These are phyloP conservation scores for Drosophila antonietae DNA, from an alignment of 2,888 invertebrate genomes.

Conservation along the genomic window DNA sequence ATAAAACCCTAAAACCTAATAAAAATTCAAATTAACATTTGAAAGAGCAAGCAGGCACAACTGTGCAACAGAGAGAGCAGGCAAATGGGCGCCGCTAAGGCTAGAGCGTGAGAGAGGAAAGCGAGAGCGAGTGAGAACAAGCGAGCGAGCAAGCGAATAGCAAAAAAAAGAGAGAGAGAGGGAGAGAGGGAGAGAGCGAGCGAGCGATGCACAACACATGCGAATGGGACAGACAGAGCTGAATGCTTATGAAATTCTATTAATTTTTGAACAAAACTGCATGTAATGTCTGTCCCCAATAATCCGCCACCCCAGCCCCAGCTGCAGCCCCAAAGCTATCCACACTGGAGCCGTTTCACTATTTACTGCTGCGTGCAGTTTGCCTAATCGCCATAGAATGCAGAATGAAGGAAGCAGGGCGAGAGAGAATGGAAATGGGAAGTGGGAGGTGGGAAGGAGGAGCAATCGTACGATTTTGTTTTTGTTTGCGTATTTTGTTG, in stretches of 20 bases:
- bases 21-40: slow-evolving; percentile 83
- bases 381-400: slow-evolving; percentile 62
- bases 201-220: slow-evolving; percentile 43
- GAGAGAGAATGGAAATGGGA: background rate
- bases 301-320: slow-evolving; percentile 11
- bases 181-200: slow-evolving; percentile 9
- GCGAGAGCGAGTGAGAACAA: slow-evolving; percentile 4
- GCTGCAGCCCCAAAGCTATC: background rate
- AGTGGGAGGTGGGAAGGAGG: slow-evolving; percentile 2
- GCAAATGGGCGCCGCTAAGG: slow-evolving; percentile 30
- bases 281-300: slow-evolving; percentile 63
- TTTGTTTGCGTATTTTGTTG: slow-evolving; percentile 64
- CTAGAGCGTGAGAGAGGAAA: slow-evolving; percentile 22
- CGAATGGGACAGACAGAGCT: slow-evolving; percentile 50
- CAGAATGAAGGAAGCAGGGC: slow-evolving; percentile 7
- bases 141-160: background rate
- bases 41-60: slow-evolving; percentile 65
- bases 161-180: slow-evolving; percentile 11
- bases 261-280: slow-evolving; percentile 82
- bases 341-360: slow-evolving; percentile 7
- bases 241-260: slow-evolving; percentile 81
- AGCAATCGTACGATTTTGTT: slow-evolving; percentile 57
- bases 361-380: slow-evolving; percentile 53
- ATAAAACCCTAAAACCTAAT: slow-evolving; percentile 82
- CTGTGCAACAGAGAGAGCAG: slow-evolving; percentile 27